phyloP scores from a whole-genome alignment of 2,888 invertebrate genomes.

The Oscheius myriophilus region DNA sequence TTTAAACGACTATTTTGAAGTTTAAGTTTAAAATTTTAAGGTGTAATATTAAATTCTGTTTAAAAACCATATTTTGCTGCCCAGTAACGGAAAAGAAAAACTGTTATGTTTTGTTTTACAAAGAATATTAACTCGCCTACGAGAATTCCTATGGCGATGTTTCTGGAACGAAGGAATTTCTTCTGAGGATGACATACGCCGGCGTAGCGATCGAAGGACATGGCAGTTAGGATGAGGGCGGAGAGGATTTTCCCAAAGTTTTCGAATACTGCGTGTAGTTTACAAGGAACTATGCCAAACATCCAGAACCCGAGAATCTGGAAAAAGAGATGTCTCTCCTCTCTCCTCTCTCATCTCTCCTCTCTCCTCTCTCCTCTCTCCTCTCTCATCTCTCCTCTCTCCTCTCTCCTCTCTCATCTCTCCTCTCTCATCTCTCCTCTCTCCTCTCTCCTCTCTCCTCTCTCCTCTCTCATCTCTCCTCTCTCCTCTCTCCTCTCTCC shows the following conservation, averaged over 20 bases:
- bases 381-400: not conserved
- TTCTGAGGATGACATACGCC: conserved; percentile 67
- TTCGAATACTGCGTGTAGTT: conserved; percentile 68
- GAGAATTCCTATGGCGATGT: conserved; percentile 61
- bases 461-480: not conserved
- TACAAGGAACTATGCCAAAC: conserved; percentile 67
- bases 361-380: not conserved
- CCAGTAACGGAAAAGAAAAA: too few relatives aligned
- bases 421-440: not conserved
- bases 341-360: not conserved
- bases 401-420: not conserved
- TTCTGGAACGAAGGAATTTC: conserved; percentile 59
- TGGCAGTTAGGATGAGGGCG: conserved; percentile 65
- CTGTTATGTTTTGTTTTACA: too few relatives aligned
- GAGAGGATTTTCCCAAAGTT: conserved; percentile 68
- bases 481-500: not conserved
- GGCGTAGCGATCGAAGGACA: conserved; percentile 68
- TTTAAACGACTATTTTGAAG: too few relatives aligned
- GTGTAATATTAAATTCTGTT: too few relatives aligned
- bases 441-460: not conserved
- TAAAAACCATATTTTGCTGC: too few relatives aligned
- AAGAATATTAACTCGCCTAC: conserved; percentile 43
- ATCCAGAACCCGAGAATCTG: conserved; percentile 70
- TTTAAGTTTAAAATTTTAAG: too few relatives aligned
- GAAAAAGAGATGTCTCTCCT: not conserved